Base-by-base conservation (phyloP, 37 sponge, comb jelly and placozoan species). In the Chondrosia reniformis region DNA sequence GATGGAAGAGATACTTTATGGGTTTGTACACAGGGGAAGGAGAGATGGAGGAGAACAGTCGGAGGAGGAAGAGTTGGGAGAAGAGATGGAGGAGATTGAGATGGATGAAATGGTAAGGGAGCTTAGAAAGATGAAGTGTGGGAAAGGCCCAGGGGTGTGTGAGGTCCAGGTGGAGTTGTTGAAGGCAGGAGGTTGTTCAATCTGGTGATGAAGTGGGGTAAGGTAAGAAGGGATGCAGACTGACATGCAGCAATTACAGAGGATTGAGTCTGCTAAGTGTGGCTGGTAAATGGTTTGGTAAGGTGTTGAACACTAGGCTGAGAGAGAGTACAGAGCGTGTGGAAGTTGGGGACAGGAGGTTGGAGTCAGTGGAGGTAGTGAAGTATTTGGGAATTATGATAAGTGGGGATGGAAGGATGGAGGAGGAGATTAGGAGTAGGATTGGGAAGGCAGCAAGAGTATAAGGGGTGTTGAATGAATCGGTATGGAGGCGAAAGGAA, bases 241-340 rank as follows among this genome's bases (percentile, higher is more conserved):
- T 45, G 58, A 19, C 46, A 25, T 55, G 39, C 40, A 12, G 59
- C 59, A 77, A 77, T 39, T 77, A 58, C 36, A 56, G 77, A 34
- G 77, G 76, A 58, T 59, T 58, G 21, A 33, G 44, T 55, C 56
- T 76, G 33, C 33, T 46, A 15, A 58, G 77, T 33, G 57, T 55
- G n/a, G 59, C 58, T 22, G 77, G 58, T n/a, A 77, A 76, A 34
- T 42, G 43, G 59, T 77, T 77, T 56, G 58, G 58, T 36, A 56
- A 32, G 36, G 36, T 77, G n/a, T 36, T 77, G 36, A 58, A 42
- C 43, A 39, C 27, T 36, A 27, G 62, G 34, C 33, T 77, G 52
- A 56, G 27, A 6, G 58, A 56, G 58, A 56, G 58, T 28, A 28
- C 25, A 56, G 27, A 56, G 3, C 27, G 58, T 56, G 58, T 56